Base-by-base conservation (phyloP, 2,113 vertebrate species). In the Prunella fulvescens region DNA sequence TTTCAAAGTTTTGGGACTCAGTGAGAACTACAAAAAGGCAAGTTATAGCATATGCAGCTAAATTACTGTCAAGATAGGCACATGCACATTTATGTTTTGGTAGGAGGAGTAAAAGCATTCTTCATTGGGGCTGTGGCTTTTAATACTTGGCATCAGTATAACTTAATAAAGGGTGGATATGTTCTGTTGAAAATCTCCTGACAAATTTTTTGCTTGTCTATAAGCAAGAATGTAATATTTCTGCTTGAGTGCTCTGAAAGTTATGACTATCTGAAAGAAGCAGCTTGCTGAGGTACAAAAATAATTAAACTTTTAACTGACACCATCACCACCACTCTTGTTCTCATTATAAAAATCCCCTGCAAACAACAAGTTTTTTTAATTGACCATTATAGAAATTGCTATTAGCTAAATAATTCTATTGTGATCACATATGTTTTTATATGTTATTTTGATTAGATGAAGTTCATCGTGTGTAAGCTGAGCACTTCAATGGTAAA, bases 381-480 rank as follows among this genome's bases (percentile, higher is more conserved):
- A 86, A 96, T 67, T 42, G 14, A 9, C 85, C 45, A 5, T 22
- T 58, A 54, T 9, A 95, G 67, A 93, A 93, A 93, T 80, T 83
- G 64, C 37, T 84, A 67, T 71, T 84, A 96, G 69, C 33, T 76
- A 95, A 77, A 94, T 67, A 80, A 71, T 45, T 61, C 48, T 42
- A 26, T 92, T n/a, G 19, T 45, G 61, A 94, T 86, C 72, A 77
- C 40, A 17, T 56, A 69, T 9, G 16, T 35, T 95, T 45, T 73
- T 88, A 81, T 53, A 86, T 28, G 14, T 56, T 62, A 90, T 90
- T 97, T 96, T 56, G 24, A 95, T 92, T 77, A 96, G 50, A 78
- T 47, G 15, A 72, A 69, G 47, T 81, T 88, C 61, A 40, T 28
- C 74, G n/a, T 26, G 22, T 51, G 42, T 60, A 92, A 71, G 31